Base-by-base conservation (phyloP, 2,113 vertebrate species). In the Xyrauchen texanus region DNA sequence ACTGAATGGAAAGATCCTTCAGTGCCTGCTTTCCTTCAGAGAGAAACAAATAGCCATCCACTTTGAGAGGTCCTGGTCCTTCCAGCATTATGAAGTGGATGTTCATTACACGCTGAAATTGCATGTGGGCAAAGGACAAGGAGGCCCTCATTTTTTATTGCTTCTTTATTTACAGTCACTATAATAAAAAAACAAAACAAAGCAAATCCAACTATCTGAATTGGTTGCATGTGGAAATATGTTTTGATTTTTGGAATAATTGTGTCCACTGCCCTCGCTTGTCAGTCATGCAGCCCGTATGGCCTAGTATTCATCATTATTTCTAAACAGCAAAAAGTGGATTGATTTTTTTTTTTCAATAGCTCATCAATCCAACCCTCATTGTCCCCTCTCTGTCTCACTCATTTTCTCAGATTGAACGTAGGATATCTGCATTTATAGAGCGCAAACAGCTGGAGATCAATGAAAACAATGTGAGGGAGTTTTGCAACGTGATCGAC, bases 401-500 rank as follows among this genome's bases (percentile, higher is more conserved):
- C 21, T 85, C 83, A 68, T 86, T 10, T 74, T 85, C 91, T 68
- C 90, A 99, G 98, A 99, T 98, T 93, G 97, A 99, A 90, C 95
- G 97, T 82, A 92, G 97, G 93, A 99, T 99, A 97, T 98, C 95
- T 93, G 97, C 98, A 92, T 99, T 99, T 95, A 99, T 99, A 91
- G 97, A 98, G 94, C 95, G 96, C 94, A 99, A 99, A 90, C 98
- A 99, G 95, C 96, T 96, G 87, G 98, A 99, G 95, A 99, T 98
- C 95, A 98, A 99, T 96, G 98, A 99, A 96, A 99, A 98, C 94
- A 99, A 98, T 88, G 95, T 99, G 90, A 95, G 98, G 85, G 98
- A 99, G 93, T 99, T 99, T 93, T 98, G 97, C 94, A 99, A 98
- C 93, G 96, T 99, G 96, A 99, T 99, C 95, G 95, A 98, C 95